Conservation (phyloP, 2,888 invertebrate species). For the Tholera decimalis region DNA sequence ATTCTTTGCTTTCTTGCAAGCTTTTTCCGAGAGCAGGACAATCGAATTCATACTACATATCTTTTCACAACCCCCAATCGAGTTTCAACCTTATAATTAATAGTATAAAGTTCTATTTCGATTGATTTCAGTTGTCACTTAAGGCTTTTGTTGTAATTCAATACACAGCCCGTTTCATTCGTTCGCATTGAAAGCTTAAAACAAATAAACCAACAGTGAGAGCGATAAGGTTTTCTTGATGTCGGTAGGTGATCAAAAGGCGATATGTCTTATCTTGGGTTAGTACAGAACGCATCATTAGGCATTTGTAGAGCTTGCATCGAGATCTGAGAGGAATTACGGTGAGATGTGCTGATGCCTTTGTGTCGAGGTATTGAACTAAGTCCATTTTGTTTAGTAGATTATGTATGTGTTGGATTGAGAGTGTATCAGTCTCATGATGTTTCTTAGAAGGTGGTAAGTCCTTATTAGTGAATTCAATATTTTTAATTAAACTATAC, state of each 20-base stretch:
- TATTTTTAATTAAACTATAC: no score
- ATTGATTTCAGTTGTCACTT: slow-evolving; percentile 37
- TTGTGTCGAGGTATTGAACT: slow-evolving; percentile 21
- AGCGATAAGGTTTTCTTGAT: slow-evolving; percentile 87
- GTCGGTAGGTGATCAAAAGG: slow-evolving; percentile 83
- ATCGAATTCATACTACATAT: slow-evolving; percentile 76
- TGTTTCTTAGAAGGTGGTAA: no score
- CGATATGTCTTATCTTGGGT: slow-evolving; percentile 75
- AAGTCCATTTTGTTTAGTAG: slow-evolving; percentile 10
- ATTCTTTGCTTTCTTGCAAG: slow-evolving; percentile 91
- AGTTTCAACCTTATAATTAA: slow-evolving; percentile 54
- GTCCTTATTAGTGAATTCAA: no score
- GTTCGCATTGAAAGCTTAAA: slow-evolving; percentile 89
- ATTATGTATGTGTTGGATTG: slow-evolving; percentile 3
- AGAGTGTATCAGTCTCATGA: no score
- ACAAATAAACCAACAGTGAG: slow-evolving; percentile 87
- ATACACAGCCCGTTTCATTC: slow-evolving; percentile 88
- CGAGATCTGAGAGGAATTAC: slow-evolving; percentile 24
- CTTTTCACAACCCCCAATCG: slow-evolving; percentile 34
- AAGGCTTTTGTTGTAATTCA: slow-evolving; percentile 71
- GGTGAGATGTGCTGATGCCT: slow-evolving; percentile 30
- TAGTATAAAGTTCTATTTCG: slow-evolving; percentile 30
- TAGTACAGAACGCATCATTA: slow-evolving; percentile 62
- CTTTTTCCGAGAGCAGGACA: slow-evolving; percentile 87
- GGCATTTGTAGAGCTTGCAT: slow-evolving; percentile 47